A percentile compares a stretch with the other conserved stretches of the same genome.
Conservation (phyloP, 2,888 invertebrate genomes). For the Tenthredo livida region DNA sequence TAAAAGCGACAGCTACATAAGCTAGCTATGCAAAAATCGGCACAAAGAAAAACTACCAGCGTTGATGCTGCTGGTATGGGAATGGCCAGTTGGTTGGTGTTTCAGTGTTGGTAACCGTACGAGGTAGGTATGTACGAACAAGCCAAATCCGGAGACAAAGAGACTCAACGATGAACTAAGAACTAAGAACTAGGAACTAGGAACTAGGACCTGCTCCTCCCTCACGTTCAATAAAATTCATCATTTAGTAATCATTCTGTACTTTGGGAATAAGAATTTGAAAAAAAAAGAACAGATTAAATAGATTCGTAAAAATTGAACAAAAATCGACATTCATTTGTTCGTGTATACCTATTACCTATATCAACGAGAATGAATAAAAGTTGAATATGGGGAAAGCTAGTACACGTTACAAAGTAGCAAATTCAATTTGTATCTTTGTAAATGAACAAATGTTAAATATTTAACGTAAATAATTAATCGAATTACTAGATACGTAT, state of each 20-base stretch:
- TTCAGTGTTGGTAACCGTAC: background rate
- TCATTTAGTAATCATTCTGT: background rate
- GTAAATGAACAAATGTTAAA: background rate
- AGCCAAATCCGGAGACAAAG: constrained; percentile 38
- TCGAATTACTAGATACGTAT: background rate
- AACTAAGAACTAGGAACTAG: background rate
- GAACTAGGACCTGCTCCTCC: background rate
- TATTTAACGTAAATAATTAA: background rate
- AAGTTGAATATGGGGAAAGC: too few species aligned
- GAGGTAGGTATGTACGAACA: background rate
- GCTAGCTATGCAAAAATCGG: constrained; percentile 49
- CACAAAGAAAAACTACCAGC: constrained; percentile 40
- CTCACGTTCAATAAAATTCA: background rate
- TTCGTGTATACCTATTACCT: too few species aligned
- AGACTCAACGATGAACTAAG: constrained; percentile 9
- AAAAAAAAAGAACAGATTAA: background rate
- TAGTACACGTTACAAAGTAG: background rate
- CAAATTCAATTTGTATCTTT: background rate
- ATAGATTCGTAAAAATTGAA: too few species aligned
- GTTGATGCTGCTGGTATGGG: background rate
- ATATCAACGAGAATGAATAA: too few species aligned
- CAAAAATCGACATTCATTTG: background rate
- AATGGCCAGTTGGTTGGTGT: background rate
- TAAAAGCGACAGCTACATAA: background rate
- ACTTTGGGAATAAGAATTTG: background rate